Evolutionary conservation across 2,113 vertebrate species (phyloP).

Genomic region (Rhinoptilus africanus): DNA sequence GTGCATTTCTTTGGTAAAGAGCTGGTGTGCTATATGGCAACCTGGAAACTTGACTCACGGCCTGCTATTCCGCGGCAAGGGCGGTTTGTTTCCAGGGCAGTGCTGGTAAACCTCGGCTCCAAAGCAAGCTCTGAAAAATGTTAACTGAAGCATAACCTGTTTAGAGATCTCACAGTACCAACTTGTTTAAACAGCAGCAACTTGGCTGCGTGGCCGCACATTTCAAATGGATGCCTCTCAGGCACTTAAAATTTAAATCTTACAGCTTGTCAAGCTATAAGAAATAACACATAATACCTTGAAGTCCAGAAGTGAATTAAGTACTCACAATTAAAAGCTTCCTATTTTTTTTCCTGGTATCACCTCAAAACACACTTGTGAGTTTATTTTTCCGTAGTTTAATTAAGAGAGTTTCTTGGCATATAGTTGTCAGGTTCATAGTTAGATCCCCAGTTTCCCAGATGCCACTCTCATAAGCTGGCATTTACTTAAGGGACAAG

Average conservation of each 20-base stretch:
- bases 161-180: background rate
- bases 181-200: background rate
- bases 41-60: background rate
- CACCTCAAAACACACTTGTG: background rate
- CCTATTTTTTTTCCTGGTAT: background rate
- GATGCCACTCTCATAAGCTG: background rate
- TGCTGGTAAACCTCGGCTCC: background rate
- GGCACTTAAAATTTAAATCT: background rate
- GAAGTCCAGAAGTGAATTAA: background rate
- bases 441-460: background rate
- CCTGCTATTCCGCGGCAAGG: background rate
- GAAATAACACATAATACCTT: too few relatives aligned
- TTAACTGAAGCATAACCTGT: background rate
- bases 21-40: background rate
- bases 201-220: background rate
- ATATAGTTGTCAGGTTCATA: background rate
- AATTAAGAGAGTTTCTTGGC: background rate
- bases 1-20: background rate
- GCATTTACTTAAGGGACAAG: background rate
- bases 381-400: background rate
- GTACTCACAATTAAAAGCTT: background rate
- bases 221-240: background rate
- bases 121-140: background rate
- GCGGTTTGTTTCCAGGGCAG: background rate
- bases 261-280: background rate